These are phyloP conservation scores for Cacatua alba DNA, from an alignment of 2,113 vertebrate genomes.

Conservation along the genomic window DNA sequence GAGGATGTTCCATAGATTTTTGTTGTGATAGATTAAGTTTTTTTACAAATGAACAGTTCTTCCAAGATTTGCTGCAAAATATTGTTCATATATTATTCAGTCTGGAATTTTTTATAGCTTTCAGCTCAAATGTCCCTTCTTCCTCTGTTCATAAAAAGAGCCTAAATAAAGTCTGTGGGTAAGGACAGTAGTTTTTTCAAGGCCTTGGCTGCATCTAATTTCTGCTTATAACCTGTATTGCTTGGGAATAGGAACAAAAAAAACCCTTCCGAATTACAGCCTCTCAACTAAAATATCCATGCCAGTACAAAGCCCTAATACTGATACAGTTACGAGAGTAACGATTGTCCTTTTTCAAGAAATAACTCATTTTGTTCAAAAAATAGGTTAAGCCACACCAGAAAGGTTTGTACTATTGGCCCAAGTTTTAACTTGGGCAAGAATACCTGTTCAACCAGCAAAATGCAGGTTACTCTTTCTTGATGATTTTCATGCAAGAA, in stretches of 20 bases:
- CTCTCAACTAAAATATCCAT: neutral
- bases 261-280: accelerated
- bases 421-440: neutral
- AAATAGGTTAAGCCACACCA: neutral
- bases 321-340: accelerated
- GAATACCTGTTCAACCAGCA: neutral
- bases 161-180: neutral
- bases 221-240: neutral
- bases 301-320: neutral
- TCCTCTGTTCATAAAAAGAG: neutral
- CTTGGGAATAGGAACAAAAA: neutral
- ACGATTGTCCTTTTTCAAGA: neutral
- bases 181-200: neutral
- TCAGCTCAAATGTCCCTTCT: neutral
- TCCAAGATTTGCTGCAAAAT: neutral
- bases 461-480: neutral
- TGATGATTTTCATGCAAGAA: neutral
- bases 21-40: neutral
- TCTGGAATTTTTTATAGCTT: neutral
- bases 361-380: neutral
- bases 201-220: neutral
- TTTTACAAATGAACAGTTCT: neutral
- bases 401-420: neutral
- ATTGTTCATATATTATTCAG: neutral
- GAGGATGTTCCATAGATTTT: neutral